Evolutionary conservation across 2,113 vertebrate species (phyloP), one percentile per base, ranked within the genome.

Genomic region (Ursus arctos): DNA sequence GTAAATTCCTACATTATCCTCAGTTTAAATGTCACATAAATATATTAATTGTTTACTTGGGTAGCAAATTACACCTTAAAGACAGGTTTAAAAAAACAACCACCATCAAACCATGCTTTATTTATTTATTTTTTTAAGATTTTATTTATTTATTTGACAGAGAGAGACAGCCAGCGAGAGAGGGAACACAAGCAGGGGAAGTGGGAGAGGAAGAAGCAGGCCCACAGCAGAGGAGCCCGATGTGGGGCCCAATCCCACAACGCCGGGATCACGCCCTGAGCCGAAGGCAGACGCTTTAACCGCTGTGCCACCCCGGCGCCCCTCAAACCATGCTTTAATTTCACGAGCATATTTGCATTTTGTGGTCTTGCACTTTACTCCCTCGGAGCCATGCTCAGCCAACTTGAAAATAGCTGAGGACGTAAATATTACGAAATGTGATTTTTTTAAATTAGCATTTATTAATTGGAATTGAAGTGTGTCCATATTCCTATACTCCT

Each of bases 11-110:
- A 47, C 4, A 11, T 89, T 79, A 83, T 26, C 43, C 55, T 81
- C 51, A 81, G 40, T 82, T 95, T 88, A 91, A 79, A 88, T 83
- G 82, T 94, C 65, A 81, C 31, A 76, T 91, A 97, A 92, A 96
- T 76, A 91, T 55, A 91, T 77, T 95, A 92, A 88, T n/a, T 88
- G 53, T 91, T 96, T 88, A 96, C 26, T 80, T 94, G 61, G 47
- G 16, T 92, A 91, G 67, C 12, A 96, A 91, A 96, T 91, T 89
- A 86, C 83, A 16, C 72, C 49, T 93, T 83, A 63, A 81, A 19
- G 33, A 74, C 33, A 72, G 74, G 13, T 94, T 57, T 59, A 82
- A 85, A 88, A 69, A 51, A 31, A 59, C 15, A 77, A 31, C n/a
- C 43, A 43, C 15, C 15, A 65, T 85, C 83, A 90, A 94, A 40